Base-by-base conservation (phyloP, 2,113 vertebrate genomes). In the Trogon melanurus region DNA sequence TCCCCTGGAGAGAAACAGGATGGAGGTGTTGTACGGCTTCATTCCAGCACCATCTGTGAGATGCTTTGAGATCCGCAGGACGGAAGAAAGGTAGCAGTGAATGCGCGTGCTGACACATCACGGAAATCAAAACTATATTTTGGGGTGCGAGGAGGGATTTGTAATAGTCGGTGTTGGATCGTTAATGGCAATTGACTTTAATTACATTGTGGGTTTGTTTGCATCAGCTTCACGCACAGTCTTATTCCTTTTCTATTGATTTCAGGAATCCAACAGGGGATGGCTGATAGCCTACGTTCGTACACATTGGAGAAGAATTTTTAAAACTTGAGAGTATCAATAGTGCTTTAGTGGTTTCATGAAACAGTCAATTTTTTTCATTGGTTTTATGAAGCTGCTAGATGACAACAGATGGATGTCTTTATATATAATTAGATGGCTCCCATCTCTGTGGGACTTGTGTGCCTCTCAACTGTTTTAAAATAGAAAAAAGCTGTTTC, bases 401-500 rank as follows among this genome's bases (percentile, higher is more conserved):
- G 66, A 58, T 95, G 73, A 73, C 85, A 96, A 72, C 50, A 96
- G 72, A 93, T 94, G 90, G 71, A 79, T 70, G 58, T 54, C 58
- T 88, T 89, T 54, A 70, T 65, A 65, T 73, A 65, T 83, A 80
- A 76, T 83, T 90, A 93, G 82, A 73, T 74, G 60, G 56, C 82
- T 92, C 47, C 72, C 56, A 47, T 93, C 64, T 94, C 79, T 74
- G 88, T 73, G 73, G 56, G 38, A 73, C 64, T 86, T 56, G 25
- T 76, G 79, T 70, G 47, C 85, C 47, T 95, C 85, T 56, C 88
- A 88, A 92, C 74, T 78, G 89, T 86, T 94, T 95, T 66, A 78
- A 93, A 95, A 86, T 74, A 94, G 51, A 84, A 94, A 78, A 92
- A 95, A 78, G n/a, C 82, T 87, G 71, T 94, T 90, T 89, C 34